Evolutionary conservation across 2,888 invertebrate species (phyloP).

Genomic region (Bombyx huttoni): DNA sequence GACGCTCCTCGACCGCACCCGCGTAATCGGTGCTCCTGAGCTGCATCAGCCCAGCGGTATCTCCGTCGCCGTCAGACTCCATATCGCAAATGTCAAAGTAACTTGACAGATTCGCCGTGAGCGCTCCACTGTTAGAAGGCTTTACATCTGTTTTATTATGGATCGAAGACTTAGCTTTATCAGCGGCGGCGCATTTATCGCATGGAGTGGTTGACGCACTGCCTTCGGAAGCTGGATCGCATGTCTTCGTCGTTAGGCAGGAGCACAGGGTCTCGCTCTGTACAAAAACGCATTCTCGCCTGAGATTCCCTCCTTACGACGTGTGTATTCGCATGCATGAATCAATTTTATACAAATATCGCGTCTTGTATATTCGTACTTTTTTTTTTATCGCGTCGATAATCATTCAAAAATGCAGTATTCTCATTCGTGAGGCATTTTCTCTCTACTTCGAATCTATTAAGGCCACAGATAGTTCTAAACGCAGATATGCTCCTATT

Average conservation of each 20-base stretch:
- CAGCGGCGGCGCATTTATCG: slow-evolving; percentile 41
- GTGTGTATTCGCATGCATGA: not conserved
- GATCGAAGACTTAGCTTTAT: slow-evolving; percentile 33
- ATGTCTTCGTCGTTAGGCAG: slow-evolving; percentile 30
- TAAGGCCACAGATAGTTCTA: no score
- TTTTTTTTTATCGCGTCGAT: no score
- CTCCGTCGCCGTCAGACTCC: slow-evolving; percentile 46
- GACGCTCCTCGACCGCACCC: slow-evolving; percentile 43
- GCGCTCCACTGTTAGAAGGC: slow-evolving; percentile 15
- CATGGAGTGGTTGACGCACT: slow-evolving; percentile 54
- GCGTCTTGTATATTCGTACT: not conserved
- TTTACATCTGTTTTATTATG: slow-evolving; percentile 27
- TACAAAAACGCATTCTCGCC: slow-evolving; percentile 25
- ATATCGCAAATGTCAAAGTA: slow-evolving; percentile 19
- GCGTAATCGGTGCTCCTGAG: slow-evolving; percentile 45
- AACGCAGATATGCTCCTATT: no score
- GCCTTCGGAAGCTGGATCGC: slow-evolving; percentile 25
- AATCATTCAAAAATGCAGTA: no score
- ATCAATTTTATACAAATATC: not conserved
- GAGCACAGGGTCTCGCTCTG: slow-evolving; percentile 50
- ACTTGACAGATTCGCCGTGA: slow-evolving; percentile 9
- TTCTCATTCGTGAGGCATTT: no score
- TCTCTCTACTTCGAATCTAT: no score
- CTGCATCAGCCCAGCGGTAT: slow-evolving; percentile 46
- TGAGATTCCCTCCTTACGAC: not conserved